Evolutionary conservation across 2,113 vertebrate genomes (phyloP), one percentile per base, ranked within the genome.

Genomic region (Trogon surrucura): DNA sequence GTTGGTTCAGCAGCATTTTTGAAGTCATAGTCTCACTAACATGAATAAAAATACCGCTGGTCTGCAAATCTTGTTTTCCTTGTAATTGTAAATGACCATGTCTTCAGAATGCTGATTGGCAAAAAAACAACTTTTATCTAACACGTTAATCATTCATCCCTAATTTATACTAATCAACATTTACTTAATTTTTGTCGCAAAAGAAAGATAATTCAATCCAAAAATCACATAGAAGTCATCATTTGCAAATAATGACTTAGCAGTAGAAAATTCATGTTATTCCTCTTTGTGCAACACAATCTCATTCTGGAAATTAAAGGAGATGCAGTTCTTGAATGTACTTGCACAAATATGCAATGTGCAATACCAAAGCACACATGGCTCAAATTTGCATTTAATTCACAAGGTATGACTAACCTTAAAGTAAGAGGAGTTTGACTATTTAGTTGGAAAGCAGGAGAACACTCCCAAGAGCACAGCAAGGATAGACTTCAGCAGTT

Each of bases 121-220:
- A 58, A 62, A n/a, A 90, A 72, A 26, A 19, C 62, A 60, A 41
- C 58, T 65, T 71, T 82, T 87, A 44, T 82, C 84, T 93, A 70
- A 77, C 21, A 32, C 54, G 19, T 62, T 41, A 89, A 36, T 66
- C 38, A 20, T 60, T 88, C 3, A 30, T 73, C 54, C n/a, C 27
- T 47, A 67, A 58, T 66, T 57, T 34, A 18, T 44, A 61, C 71
- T 91, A 89, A 88, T 95, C 66, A 94, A 65, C 12, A 73, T 64
- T 11, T 80, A 75, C 26, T 80, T 67, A 71, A 34, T 27, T 90
- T 53, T 90, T 96, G 57, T 66, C 85, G 82, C 51, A 93, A 96
- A 82, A 44, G 80, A 44, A 72, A 92, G 64, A 26, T 69, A 90
- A 74, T 11, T 2, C 65, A 80, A 88, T 70, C 16, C 90, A 80